Conservation (phyloP, 2,888 invertebrate species). For the Chromoteleia sp. region DNA sequence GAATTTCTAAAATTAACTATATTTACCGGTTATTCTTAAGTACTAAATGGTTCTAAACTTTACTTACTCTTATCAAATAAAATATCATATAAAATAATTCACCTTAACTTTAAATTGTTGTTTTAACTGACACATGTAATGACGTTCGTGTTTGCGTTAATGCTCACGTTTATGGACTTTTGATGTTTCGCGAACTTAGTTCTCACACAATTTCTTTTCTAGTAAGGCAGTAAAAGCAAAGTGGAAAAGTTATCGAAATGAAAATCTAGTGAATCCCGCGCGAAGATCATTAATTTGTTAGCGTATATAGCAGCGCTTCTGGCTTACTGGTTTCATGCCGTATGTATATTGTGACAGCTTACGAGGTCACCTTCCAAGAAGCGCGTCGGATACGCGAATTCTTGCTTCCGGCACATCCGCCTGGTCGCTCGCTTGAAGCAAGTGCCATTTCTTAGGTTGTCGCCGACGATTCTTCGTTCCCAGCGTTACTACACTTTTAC, state of each 20-base stretch:
- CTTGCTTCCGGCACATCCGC: constrained; percentile 73
- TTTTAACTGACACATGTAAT: too few relatives aligned
- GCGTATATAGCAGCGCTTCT: constrained; percentile 31
- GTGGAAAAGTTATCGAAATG: constrained; percentile 23
- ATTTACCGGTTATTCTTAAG: too few relatives aligned
- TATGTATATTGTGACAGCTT: constrained; percentile 66
- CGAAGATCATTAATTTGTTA: constrained; percentile 48
- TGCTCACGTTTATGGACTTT: too few relatives aligned
- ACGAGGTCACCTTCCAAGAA: constrained; percentile 69
- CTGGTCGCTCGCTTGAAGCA: constrained; percentile 44
- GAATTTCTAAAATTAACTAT: too few relatives aligned
- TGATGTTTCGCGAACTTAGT: too few relatives aligned
- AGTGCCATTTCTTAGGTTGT: constrained; percentile 57
- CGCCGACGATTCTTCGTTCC: constrained; percentile 43
- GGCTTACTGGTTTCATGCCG: constrained; percentile 51
- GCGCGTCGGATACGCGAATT: constrained; percentile 65
- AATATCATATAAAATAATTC: too few relatives aligned
- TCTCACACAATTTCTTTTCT: not conserved
- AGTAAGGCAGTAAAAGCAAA: constrained; percentile 11
- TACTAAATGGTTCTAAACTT: too few relatives aligned
- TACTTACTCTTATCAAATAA: too few relatives aligned
- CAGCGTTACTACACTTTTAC: constrained; percentile 27
- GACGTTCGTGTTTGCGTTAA: too few relatives aligned
- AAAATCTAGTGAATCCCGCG: constrained; percentile 23
- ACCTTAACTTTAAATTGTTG: too few relatives aligned